These are phyloP conservation scores for Sinelater perroti DNA, from an alignment of 2,888 invertebrate genomes.

Conservation along the genomic window DNA sequence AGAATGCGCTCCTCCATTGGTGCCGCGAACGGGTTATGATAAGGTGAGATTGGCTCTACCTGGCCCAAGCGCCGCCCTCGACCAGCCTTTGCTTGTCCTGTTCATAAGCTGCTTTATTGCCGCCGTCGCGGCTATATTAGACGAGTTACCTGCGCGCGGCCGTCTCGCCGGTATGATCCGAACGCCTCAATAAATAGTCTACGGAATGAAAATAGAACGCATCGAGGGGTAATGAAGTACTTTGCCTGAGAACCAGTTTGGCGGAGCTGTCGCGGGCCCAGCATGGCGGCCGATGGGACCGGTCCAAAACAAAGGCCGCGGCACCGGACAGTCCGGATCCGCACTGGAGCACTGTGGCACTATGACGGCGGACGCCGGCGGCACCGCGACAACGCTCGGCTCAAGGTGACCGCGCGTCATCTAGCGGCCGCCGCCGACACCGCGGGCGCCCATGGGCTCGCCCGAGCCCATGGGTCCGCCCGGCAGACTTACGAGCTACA, in stretches of 20 bases:
- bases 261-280: slow-evolving; percentile 40
- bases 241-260: slow-evolving; percentile 54
- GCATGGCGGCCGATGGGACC: slow-evolving; percentile 55
- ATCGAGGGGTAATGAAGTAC: slow-evolving; percentile 44
- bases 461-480: too few relatives aligned
- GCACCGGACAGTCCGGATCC: slow-evolving; percentile 30
- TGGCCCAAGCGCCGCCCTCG: slow-evolving; percentile 58
- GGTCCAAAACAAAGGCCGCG: slow-evolving; percentile 52
- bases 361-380: slow-evolving; percentile 45
- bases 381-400: slow-evolving; percentile 53
- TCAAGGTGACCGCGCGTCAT: slow-evolving; percentile 57
- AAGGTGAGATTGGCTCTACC: slow-evolving; percentile 62
- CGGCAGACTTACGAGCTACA: slow-evolving; percentile 50
- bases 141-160: slow-evolving; percentile 43
- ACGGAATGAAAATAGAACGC: slow-evolving; percentile 49
- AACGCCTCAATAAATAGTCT: slow-evolving; percentile 53
- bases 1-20: slow-evolving; percentile 59
- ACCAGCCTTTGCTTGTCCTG: slow-evolving; percentile 56
- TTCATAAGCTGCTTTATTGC: slow-evolving; percentile 61
- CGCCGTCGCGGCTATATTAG: slow-evolving; percentile 51
- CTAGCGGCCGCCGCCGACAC: slow-evolving; percentile 36
- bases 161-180: slow-evolving; percentile 41
- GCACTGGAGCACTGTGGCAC: slow-evolving; percentile 40
- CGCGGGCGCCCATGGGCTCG: slow-evolving; percentile 18
- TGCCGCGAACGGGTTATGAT: slow-evolving; percentile 60